Base-by-base conservation (phyloP, 2,113 vertebrate species). In the Seriola rivoliana region DNA sequence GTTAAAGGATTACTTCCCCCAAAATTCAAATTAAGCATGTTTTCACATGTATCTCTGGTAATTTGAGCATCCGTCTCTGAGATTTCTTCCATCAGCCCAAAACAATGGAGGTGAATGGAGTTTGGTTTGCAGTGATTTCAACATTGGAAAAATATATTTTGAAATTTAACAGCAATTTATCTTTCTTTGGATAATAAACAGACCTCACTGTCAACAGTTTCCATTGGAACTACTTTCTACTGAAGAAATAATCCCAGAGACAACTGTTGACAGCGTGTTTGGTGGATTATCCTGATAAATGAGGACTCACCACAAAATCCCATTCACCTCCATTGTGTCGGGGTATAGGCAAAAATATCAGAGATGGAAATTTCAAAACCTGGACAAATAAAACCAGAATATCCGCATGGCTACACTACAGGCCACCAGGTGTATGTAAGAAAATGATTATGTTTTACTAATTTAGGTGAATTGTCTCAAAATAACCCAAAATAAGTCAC, bases 251-350 rank as follows among this genome's bases (percentile, higher is more conserved):
- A 17, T 55, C 59, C 48, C 34, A 19, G 8, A 42, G 36, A 85
- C 66, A 66, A 25, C 62, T 60, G 54, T 64, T 70, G 50, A 79
- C 38, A 13, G 60, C 55, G 55, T 55, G 4, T 82, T 44, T 25
- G 68, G 14, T 29, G 50, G 36, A 80, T 70, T 73, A 52, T 76
- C 23, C 11, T 76, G 59, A 85, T 65, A 14, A 69, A 40, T 63
- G 2, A 40, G 4, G 65, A 52, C 25, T 44, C 29, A 38, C 8
- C 13, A 78, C 8, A 59, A 60, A 68, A n/a, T 50, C 25, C 0
- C 32, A 66, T 75, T 78, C 3, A 50, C 17, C 29, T 66, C 21
- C 12, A 10, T 38, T 38, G 29, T 57, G 17, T 17, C 16, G 4
- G 36, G 17, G 1, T 32, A 8, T 5, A 46, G 42, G 25, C 6